Conservation (phyloP, 2,113 vertebrate species). For the Mus spicilegus region DNA sequence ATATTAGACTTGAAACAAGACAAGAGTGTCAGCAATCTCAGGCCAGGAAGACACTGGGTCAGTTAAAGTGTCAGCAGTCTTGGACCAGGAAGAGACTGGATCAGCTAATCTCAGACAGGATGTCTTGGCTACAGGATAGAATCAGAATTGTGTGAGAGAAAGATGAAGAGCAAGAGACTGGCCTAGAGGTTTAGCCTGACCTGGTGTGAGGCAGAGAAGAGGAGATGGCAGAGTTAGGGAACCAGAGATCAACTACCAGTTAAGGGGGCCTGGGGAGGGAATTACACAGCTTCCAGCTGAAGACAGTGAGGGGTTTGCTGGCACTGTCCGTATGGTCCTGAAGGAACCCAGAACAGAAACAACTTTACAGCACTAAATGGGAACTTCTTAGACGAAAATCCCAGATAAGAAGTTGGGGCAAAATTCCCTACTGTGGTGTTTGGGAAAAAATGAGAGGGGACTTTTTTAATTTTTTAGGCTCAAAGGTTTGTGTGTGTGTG, state of each 20-base stretch:
- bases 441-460: neutral
- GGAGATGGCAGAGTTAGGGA: neutral
- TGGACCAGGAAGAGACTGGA: neutral
- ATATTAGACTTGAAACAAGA: neutral
- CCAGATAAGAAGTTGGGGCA: neutral
- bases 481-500: no score
- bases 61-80: neutral
- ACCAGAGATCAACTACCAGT: neutral
- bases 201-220: neutral
- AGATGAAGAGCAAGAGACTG: neutral
- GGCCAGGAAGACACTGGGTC: neutral
- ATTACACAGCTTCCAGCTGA: neutral
- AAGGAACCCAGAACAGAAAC: neutral
- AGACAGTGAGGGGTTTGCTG: neutral
- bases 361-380: neutral
- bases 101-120: constrained; percentile 17
- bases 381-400: neutral
- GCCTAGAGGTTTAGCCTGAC: neutral
- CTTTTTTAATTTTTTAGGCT: neutral
- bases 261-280: neutral
- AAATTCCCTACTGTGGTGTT: neutral
- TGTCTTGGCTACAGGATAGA: neutral
- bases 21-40: neutral
- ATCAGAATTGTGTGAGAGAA: neutral
- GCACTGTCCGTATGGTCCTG: neutral